Base-by-base conservation (phyloP, 2,888 invertebrate species). In the Andrena flavipes region DNA sequence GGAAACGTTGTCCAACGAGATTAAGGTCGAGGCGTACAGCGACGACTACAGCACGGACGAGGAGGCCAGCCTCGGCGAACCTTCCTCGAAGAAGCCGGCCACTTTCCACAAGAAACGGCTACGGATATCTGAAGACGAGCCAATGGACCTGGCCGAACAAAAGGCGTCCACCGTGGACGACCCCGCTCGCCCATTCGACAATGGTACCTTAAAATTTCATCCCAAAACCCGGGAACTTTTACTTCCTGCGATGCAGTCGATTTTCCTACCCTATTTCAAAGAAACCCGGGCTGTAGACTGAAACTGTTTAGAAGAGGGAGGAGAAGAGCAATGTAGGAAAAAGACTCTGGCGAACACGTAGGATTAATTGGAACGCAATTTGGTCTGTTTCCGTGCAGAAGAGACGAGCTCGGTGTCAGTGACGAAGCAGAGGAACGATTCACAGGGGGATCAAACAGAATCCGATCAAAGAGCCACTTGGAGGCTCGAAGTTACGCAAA, bases 401-500 rank as follows among this genome's bases (percentile, higher is more conserved):
- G 60, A 74, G 20, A 23, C 20, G 6, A 42, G 26, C 16, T 2
- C 29, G 2, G 8, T 51, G 6, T 16, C 69, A 8, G n/a, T 29
- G 10, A 48, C 72, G 26, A 51, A 7, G 29, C 67, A 56, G 48
- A 77, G 68, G 16, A 70, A 54, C 30, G 62, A 60, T 20, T 49
- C 26, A 4, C 8, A 60, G 0, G 10, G 0, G 5, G 76, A 83
- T 5, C 65, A 49, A 7, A 80, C 76, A 7, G 87, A 84, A 48
- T 67, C 73, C 10, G 33, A 67, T 23, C 84, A 87, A 16, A 85
- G 82, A 5, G 67, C 84, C 0, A 65, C 74, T 6, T 89, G 90
- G 87, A 78, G 88, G 29, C 85, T 89, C 64, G 87, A 89, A 26
- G 84, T 87, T 0, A 84, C 88, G 2, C 89, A 89, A 30, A 87